A percentile compares a stretch with the other conserved stretches of the same genome.
phyloP scores from a whole-genome alignment of 2,888 invertebrate species.

The Frankliniella intonsa region DNA sequence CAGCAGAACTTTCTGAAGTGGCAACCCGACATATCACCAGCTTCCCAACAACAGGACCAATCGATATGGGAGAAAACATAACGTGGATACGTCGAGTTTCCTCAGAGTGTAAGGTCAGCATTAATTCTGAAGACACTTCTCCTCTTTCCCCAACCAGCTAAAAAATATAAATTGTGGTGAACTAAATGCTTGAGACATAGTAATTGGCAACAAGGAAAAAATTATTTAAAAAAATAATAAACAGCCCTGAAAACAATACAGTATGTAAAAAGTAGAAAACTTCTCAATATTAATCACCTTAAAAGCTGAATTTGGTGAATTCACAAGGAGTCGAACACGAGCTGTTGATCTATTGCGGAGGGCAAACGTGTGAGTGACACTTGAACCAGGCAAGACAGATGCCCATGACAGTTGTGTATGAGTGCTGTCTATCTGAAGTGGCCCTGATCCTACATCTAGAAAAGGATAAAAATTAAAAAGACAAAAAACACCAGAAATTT shows the following conservation, averaged over 20 bases:
- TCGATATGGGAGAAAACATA: background rate
- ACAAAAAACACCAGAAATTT: background rate
- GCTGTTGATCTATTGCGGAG: background rate
- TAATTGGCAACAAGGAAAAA: too few relatives aligned
- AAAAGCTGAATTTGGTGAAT: background rate
- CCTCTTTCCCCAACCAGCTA: background rate
- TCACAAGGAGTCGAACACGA: background rate
- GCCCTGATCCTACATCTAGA: background rate
- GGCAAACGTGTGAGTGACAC: background rate
- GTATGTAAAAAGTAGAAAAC: background rate
- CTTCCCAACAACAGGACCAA: background rate
- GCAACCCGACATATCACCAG: background rate
- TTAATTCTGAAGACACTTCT: background rate
- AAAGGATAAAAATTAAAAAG: background rate
- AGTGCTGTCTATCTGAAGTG: constrained; percentile 4
- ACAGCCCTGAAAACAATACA: background rate
- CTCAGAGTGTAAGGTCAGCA: background rate
- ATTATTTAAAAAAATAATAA: background rate
- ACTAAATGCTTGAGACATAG: background rate
- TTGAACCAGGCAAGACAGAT: background rate
- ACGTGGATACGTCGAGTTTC: constrained; percentile 2
- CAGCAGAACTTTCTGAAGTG: constrained; percentile 5
- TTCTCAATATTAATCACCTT: background rate
- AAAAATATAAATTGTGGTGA: background rate
- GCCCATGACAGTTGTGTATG: background rate